These are phyloP conservation scores for Amblyornis subalaris DNA, from an alignment of 2,113 vertebrate genomes.

Conservation along the genomic window DNA sequence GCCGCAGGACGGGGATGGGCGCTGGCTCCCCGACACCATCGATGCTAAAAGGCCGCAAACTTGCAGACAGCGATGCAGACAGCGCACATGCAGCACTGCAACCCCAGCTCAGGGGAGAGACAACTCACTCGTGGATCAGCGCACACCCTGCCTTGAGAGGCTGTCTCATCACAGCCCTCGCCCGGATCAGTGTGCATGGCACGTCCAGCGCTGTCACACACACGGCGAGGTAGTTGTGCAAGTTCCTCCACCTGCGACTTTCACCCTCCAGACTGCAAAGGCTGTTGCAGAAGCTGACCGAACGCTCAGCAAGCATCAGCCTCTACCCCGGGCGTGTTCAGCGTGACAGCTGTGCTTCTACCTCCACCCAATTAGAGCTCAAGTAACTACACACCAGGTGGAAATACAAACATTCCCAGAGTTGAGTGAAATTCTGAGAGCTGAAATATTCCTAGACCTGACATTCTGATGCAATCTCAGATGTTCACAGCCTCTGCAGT, in stretches of 20 bases:
- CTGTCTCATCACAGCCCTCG: rapidly evolving
- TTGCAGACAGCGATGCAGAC: neutral
- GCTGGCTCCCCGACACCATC: neutral
- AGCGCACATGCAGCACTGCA: neutral
- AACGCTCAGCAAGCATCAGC: neutral
- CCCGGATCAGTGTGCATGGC: neutral
- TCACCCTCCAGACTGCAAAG: neutral
- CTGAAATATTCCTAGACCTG: neutral
- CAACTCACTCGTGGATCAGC: neutral
- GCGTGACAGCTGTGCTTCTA: neutral
- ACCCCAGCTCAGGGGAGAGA: neutral
- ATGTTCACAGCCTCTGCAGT: neutral
- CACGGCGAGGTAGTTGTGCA: rapidly evolving
- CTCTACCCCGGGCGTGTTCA: rapidly evolving
- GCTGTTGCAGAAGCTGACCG: neutral
- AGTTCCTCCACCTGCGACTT: neutral
- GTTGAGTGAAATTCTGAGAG: neutral
- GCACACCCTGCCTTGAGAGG: neutral
- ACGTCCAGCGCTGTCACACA: neutral
- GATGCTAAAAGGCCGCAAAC: neutral
- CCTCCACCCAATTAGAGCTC: neutral
- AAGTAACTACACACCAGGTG: neutral
- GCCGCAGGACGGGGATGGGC: neutral
- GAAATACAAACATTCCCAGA: neutral
- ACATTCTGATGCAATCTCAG: neutral